phyloP scores from a whole-genome alignment of 2,888 invertebrate species.

The Leptopterna dolabrata region DNA sequence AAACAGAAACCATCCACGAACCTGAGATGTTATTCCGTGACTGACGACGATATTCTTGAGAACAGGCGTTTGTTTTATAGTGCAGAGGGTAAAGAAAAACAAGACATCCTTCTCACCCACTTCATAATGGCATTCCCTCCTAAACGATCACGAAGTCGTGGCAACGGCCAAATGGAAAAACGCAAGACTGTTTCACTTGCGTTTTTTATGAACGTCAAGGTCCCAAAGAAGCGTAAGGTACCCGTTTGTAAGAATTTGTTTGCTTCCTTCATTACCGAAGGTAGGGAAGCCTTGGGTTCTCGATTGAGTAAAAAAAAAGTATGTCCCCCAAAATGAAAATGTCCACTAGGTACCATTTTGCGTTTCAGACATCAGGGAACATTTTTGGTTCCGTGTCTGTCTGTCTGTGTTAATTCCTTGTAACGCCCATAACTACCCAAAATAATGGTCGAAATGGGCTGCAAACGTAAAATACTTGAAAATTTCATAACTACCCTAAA shows the following conservation, averaged over 20 bases:
- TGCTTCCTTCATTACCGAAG: too few species aligned
- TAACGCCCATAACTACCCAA: too few species aligned
- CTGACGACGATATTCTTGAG: neutral
- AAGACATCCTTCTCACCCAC: neutral
- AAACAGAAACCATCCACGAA: neutral
- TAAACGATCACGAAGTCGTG: neutral
- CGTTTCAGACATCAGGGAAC: too few species aligned
- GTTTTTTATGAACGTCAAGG: neutral
- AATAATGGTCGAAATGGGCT: too few species aligned
- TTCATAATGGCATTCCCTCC: neutral
- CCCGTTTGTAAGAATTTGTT: neutral
- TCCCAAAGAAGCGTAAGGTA: neutral
- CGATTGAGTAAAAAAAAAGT: too few species aligned
- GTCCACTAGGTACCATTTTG: too few species aligned
- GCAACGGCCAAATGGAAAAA: neutral
- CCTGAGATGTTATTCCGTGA: neutral
- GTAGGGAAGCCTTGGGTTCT: too few species aligned
- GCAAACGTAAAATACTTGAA: too few species aligned
- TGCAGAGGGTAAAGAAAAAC: neutral
- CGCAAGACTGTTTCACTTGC: neutral
- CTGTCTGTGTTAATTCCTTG: too few species aligned
- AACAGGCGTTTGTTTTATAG: neutral
- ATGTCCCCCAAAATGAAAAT: too few species aligned
- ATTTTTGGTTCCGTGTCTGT: too few species aligned
- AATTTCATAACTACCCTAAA: too few species aligned